Evolutionary conservation across 2,797 vertebrate genomes (phyloP).

Genomic region (Dicrostonyx torquatus): DNA sequence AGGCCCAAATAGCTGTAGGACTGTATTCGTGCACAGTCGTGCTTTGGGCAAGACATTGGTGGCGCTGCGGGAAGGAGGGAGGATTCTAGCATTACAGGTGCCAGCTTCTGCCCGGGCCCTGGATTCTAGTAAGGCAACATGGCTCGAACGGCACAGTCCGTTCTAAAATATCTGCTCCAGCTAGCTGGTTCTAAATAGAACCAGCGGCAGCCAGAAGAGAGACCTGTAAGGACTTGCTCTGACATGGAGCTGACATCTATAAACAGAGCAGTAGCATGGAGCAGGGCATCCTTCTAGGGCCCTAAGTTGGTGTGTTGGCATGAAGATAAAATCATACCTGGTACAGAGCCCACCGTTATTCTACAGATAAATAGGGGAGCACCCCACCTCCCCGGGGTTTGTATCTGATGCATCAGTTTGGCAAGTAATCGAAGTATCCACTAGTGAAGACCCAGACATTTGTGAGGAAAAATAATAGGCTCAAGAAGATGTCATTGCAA

Average conservation of each 20-base stretch:
- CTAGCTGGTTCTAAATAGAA: conserved; percentile 77
- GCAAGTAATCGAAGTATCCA: conserved; percentile 25
- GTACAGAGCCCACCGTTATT: not conserved
- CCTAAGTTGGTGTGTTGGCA: conserved; percentile 52
- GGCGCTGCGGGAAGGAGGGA: not conserved
- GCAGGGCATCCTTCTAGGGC: conserved; percentile 49
- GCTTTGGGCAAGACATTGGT: not conserved
- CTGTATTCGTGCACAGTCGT: not conserved
- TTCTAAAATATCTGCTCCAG: conserved; percentile 77
- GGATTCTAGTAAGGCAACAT: conserved; percentile 33
- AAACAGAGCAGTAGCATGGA: conserved; percentile 75
- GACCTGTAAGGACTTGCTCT: conserved; percentile 79
- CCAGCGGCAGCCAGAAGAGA: conserved; percentile 69
- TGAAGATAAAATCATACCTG: conserved; percentile 41
- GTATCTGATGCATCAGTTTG: not conserved
- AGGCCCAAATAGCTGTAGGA: not conserved
- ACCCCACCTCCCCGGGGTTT: not conserved
- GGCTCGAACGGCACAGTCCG: conserved; percentile 63
- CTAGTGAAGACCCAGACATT: not conserved
- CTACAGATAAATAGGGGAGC: conserved; percentile 1
- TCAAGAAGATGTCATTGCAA: not conserved
- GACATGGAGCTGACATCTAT: conserved; percentile 68
- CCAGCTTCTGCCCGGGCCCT: not conserved
- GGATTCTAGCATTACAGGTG: not conserved
- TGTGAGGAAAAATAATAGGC: not conserved